These are phyloP conservation scores for Limnephilus auricula DNA, from an alignment of 2,888 invertebrate species.

Conservation along the genomic window DNA sequence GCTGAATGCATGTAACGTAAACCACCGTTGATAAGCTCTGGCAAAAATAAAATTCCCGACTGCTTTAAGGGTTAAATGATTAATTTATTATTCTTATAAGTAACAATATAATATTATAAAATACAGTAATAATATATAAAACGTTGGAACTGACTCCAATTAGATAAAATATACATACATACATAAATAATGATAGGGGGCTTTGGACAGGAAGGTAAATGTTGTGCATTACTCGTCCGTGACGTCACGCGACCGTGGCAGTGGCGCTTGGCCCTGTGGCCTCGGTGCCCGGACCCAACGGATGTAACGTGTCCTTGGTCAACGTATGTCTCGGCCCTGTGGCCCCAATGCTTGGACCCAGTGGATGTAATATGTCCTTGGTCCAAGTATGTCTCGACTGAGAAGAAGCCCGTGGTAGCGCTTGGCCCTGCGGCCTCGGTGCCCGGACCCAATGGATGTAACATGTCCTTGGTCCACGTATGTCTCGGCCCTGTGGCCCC, in stretches of 20 bases:
- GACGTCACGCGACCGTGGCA: neutral
- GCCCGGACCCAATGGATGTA: neutral
- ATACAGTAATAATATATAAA: neutral
- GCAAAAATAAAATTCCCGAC: neutral
- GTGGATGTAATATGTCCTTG: no score
- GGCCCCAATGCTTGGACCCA: neutral
- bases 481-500: neutral
- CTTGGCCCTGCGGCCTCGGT: neutral
- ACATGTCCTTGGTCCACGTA: neutral
- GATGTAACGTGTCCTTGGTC: neutral
- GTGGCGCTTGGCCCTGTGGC: neutral
- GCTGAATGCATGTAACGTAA: neutral
- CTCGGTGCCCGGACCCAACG: neutral
- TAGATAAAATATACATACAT: conserved; percentile 15
- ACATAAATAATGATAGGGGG: conserved; percentile 30
- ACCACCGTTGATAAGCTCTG: neutral
- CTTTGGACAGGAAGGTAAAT: conserved; percentile 32
- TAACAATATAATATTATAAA: conserved; percentile 9
- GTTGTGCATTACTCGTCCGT: neutral
- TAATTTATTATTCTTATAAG: conserved; percentile 2
- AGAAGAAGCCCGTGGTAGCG: neutral
- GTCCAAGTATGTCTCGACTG: neutral
- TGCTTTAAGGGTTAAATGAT: neutral
- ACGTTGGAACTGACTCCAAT: conserved; percentile 5
- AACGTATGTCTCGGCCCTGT: neutral